Evolutionary conservation across 2,888 invertebrate species (phyloP).

Genomic region (Tetropium fuscum): DNA sequence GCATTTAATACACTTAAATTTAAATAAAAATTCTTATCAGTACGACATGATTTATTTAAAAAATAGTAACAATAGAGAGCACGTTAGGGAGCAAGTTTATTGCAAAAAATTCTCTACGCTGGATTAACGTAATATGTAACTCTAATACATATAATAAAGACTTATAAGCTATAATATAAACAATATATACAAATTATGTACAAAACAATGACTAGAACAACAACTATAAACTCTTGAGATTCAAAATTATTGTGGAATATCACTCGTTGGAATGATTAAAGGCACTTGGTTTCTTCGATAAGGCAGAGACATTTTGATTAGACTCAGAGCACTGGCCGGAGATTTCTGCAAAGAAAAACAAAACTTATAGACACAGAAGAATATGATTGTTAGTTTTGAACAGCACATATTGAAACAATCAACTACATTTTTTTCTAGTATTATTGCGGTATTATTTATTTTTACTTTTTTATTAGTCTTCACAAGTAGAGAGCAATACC

Average conservation of each 20-base stretch:
- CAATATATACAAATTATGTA: constrained; percentile 59
- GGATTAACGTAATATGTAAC: constrained; percentile 22
- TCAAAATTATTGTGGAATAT: constrained; percentile 55
- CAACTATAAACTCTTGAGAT: constrained; percentile 58
- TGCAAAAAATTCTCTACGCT: constrained; percentile 21
- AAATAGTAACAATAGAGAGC: constrained; percentile 37
- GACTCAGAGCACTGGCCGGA: constrained; percentile 51
- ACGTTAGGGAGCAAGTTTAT: constrained; percentile 25
- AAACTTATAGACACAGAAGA: constrained; percentile 27
- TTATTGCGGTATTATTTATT: no score
- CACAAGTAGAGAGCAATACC: no score
- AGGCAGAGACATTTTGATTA: constrained; percentile 46
- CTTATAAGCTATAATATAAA: constrained; percentile 51
- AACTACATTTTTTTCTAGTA: no score
- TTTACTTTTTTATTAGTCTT: no score
- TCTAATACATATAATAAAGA: constrained; percentile 27
- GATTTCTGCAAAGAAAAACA: constrained; percentile 52
- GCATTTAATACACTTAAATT: constrained; percentile 28
- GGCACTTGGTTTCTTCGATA: constrained; percentile 57
- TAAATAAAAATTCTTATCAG: constrained; percentile 33
- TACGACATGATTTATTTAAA: constrained; percentile 35
- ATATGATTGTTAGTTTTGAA: no score
- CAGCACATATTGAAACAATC: no score
- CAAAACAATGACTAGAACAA: constrained; percentile 62
- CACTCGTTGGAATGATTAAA: constrained; percentile 61